A percentile compares a stretch with the other conserved stretches of the same genome.
phyloP scores from a whole-genome alignment of 2,888 invertebrate species.

The Phengaris arion region DNA sequence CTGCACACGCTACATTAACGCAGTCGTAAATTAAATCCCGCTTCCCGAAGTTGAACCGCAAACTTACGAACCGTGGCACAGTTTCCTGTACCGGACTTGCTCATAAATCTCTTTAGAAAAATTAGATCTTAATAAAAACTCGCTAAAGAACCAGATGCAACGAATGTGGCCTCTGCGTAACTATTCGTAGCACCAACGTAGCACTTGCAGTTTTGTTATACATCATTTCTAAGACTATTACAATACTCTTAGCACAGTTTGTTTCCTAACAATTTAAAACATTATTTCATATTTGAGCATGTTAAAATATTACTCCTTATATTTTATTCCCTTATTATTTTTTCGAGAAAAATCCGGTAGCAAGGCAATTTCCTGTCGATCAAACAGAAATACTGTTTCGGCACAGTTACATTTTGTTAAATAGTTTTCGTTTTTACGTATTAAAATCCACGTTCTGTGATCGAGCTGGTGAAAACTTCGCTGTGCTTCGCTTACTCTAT shows the following conservation, averaged over 20 bases:
- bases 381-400: no score
- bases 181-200: neutral
- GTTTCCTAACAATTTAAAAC: neutral
- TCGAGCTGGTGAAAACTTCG: no score
- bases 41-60: slow-evolving; percentile 36
- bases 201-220: neutral
- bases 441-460: no score
- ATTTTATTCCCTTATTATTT: no score
- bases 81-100: slow-evolving; percentile 29
- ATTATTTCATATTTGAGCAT: neutral
- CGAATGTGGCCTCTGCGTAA: neutral
- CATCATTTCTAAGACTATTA: neutral
- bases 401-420: no score
- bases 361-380: no score
- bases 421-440: no score
- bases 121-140: slow-evolving; percentile 22
- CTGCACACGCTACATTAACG: slow-evolving; percentile 31
- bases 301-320: neutral
- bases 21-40: slow-evolving; percentile 37
- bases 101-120: slow-evolving; percentile 5
- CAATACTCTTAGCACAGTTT: no score
- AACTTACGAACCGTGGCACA: slow-evolving; percentile 34
- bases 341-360: no score
- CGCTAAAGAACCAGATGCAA: neutral
- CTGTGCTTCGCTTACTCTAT: no score